Conservation (phyloP, 2,888 invertebrate species). For the Sympetrum striolatum region DNA sequence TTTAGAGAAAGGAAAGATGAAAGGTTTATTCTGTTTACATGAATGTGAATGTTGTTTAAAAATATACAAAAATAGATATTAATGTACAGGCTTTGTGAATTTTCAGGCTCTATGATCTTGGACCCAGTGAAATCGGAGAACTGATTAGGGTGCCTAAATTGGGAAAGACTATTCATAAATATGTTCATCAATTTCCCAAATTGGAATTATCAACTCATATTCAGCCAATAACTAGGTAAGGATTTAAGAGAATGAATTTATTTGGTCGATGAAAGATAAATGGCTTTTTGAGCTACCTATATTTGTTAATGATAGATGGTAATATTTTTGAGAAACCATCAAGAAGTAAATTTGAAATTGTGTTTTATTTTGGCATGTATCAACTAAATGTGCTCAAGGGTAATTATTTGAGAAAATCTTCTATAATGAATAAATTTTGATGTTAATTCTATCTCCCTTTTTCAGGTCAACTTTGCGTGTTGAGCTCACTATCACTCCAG, state of each 20-base stretch:
- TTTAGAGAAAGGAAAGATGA: too few relatives aligned
- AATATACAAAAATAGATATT: background rate
- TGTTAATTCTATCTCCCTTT: background rate
- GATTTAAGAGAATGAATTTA: background rate
- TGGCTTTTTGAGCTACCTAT: background rate
- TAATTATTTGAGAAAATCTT: too few relatives aligned
- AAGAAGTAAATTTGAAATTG: background rate
- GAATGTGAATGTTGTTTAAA: too few relatives aligned
- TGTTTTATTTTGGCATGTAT: background rate
- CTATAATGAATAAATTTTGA: background rate
- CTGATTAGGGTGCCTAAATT: slow-evolving; percentile 88
- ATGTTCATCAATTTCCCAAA: slow-evolving; percentile 96
- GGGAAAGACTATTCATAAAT: slow-evolving; percentile 94
- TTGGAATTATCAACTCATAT: slow-evolving; percentile 95
- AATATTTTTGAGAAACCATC: background rate
- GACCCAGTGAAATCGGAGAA: slow-evolving; percentile 97
- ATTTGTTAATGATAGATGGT: background rate
- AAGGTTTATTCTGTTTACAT: too few relatives aligned
- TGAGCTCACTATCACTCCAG: slow-evolving; percentile 96
- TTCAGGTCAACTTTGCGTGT: slow-evolving; percentile 84
- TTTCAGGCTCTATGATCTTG: slow-evolving; percentile 86
- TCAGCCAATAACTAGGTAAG: slow-evolving; percentile 86
- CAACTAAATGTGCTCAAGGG: background rate
- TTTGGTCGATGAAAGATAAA: background rate
- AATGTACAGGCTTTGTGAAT: background rate